phyloP scores from a whole-genome alignment of 2,797 vertebrate genomes.

The Lacerta agilis region DNA sequence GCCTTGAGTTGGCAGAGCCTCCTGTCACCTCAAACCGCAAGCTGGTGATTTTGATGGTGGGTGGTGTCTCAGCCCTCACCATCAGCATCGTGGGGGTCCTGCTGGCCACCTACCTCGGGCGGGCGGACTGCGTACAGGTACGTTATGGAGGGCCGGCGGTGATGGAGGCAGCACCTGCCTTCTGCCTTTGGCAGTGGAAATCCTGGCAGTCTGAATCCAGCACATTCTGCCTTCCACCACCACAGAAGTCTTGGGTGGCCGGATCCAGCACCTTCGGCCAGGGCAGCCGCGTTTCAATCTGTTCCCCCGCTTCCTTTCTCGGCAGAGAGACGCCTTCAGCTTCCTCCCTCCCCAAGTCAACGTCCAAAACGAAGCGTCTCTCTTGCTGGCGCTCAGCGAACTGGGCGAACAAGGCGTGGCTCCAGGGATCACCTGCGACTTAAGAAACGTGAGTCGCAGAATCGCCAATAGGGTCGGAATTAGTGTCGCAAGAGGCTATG shows the following conservation, averaged over 20 bases:
- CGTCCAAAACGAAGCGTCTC: constrained; percentile 55
- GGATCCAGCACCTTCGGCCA: too few species aligned
- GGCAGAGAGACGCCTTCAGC: constrained; percentile 25
- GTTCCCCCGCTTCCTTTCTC: neutral
- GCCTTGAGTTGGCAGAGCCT: constrained; percentile 13
- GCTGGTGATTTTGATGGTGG: constrained; percentile 49
- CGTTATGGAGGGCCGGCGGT: neutral
- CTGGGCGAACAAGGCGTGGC: constrained; percentile 36
- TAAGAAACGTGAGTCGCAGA: constrained; percentile 52
- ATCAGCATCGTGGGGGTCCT: constrained; percentile 57
- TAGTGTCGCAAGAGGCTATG: too few species aligned
- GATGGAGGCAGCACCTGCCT: too few species aligned
- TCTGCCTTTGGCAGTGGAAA: too few species aligned
- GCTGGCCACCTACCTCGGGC: constrained; percentile 50
- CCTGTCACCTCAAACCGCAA: neutral
- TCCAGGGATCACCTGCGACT: constrained; percentile 58
- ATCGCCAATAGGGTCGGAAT: neutral
- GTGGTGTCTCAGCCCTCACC: constrained; percentile 16
- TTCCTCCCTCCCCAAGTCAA: constrained; percentile 55
- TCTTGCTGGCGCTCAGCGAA: constrained; percentile 55
- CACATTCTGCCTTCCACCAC: too few species aligned
- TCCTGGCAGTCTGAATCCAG: too few species aligned
- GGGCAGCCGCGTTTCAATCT: neutral
- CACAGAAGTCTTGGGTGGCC: too few species aligned
- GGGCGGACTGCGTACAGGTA: constrained; percentile 47